phyloP scores from a whole-genome alignment of 1,140 invertebrate genomes.

The Cylas formicarius region DNA sequence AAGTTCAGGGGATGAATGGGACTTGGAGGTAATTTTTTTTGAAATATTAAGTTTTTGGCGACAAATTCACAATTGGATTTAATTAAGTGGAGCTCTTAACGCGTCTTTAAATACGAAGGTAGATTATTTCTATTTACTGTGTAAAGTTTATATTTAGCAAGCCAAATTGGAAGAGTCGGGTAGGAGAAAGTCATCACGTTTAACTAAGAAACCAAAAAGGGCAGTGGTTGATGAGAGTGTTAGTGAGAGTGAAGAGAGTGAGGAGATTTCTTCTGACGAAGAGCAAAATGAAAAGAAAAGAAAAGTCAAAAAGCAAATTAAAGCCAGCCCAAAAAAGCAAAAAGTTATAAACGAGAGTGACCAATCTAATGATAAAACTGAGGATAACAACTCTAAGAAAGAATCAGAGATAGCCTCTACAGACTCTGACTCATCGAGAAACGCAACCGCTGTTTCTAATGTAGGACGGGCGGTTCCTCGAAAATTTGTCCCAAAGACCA shows the following conservation, averaged over 20 bases:
- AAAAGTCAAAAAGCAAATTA: constrained; percentile 10
- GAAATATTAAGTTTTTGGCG: too few relatives aligned
- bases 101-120: not conserved
- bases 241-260: constrained; percentile 13
- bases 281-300: constrained; percentile 9
- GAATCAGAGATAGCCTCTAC: constrained; percentile 4
- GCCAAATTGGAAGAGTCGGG: constrained; percentile 10
- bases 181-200: constrained; percentile 13
- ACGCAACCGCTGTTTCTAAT: constrained; percentile 6
- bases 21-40: constrained; percentile 24
- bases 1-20: constrained; percentile 39
- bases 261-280: constrained; percentile 9
- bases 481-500: constrained; percentile 26
- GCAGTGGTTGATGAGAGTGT: constrained; percentile 14
- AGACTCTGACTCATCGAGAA: constrained; percentile 20
- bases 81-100: too few relatives aligned
- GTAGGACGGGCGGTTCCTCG: constrained; percentile 19
- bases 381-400: constrained; percentile 3
- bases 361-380: constrained; percentile 11
- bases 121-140: not conserved
- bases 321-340: constrained; percentile 4
- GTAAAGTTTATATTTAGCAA: constrained; percentile 7
- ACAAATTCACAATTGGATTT: too few relatives aligned
- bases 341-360: constrained; percentile 18
- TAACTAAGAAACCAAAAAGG: constrained; percentile 15